These are phyloP conservation scores for Etheostoma spectabile DNA, from an alignment of 2,113 vertebrate genomes.

Conservation along the genomic window DNA sequence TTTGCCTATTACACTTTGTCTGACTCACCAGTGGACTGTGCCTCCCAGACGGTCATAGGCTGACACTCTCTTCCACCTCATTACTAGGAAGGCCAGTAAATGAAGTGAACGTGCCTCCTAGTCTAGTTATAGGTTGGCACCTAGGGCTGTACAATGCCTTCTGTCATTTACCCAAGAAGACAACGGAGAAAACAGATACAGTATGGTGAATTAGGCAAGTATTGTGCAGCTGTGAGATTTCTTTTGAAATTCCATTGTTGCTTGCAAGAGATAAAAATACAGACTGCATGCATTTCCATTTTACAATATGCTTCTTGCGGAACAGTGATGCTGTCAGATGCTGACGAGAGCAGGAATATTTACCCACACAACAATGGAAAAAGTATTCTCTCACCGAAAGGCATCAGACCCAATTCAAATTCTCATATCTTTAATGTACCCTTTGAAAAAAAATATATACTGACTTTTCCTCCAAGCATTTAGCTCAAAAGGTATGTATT, in stretches of 20 bases:
- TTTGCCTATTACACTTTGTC: conserved; percentile 73
- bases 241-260: conserved; percentile 35
- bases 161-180: conserved; percentile 61
- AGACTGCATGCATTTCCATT: conserved; percentile 44
- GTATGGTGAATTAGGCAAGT: conserved; percentile 51
- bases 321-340: conserved; percentile 51
- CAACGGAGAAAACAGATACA: conserved; percentile 55
- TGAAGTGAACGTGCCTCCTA: conserved; percentile 69
- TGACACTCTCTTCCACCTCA: conserved; percentile 77
- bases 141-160: conserved; percentile 66
- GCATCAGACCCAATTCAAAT: conserved; percentile 31
- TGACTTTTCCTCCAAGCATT: not conserved
- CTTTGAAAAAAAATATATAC: not conserved
- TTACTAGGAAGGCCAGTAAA: conserved; percentile 73
- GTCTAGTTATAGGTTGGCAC: conserved; percentile 74
- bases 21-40: conserved; percentile 79
- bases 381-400: conserved; percentile 14
- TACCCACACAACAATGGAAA: conserved; percentile 23
- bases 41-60: conserved; percentile 77
- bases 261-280: conserved; percentile 37
- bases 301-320: conserved; percentile 43
- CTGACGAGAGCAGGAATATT: conserved; percentile 27
- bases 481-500: conserved; percentile 16
- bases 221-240: conserved; percentile 41
- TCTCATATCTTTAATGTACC: conserved; percentile 9